phyloP scores from a whole-genome alignment of 2,888 invertebrate species.

The Gari tellinella region DNA sequence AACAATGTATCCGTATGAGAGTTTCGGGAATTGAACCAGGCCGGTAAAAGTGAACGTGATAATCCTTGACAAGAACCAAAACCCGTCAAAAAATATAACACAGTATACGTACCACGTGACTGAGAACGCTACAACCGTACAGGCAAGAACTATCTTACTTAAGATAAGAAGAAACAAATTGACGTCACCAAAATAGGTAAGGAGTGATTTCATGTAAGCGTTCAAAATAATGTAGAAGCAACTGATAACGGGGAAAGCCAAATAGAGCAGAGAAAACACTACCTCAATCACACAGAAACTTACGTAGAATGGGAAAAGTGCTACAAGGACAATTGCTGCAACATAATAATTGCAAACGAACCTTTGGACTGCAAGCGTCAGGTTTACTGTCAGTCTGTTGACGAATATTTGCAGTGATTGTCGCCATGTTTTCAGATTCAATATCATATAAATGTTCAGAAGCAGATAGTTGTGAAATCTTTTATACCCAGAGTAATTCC shows the following conservation, averaged over 20 bases:
- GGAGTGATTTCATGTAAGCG: conserved; percentile 9
- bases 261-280: conserved; percentile 19
- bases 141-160: background rate
- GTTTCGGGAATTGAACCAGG: conserved; percentile 35
- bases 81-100: conserved; percentile 42
- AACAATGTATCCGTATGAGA: conserved; percentile 47
- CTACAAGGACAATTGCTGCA: background rate
- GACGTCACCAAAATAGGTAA: background rate
- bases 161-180: background rate
- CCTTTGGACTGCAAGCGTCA: background rate
- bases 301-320: conserved; percentile 15
- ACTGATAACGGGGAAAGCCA: conserved; percentile 37
- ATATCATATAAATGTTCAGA: conserved; percentile 36
- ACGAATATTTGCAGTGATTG: conserved; percentile 12
- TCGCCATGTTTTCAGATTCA: conserved; percentile 35
- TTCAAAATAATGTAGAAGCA: conserved; percentile 31
- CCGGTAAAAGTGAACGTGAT: conserved; percentile 49
- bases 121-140: conserved; percentile 6
- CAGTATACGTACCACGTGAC: conserved; percentile 50
- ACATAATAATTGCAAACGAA: background rate
- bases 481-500: conserved; percentile 32
- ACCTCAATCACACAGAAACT: conserved; percentile 26
- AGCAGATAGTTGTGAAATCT: conserved; percentile 21
- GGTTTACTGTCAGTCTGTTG: background rate
- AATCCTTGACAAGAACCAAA: conserved; percentile 46